phyloP scores from a whole-genome alignment of 37 sponge, comb jelly and placozoan genomes.

The Halichondria panicea region DNA sequence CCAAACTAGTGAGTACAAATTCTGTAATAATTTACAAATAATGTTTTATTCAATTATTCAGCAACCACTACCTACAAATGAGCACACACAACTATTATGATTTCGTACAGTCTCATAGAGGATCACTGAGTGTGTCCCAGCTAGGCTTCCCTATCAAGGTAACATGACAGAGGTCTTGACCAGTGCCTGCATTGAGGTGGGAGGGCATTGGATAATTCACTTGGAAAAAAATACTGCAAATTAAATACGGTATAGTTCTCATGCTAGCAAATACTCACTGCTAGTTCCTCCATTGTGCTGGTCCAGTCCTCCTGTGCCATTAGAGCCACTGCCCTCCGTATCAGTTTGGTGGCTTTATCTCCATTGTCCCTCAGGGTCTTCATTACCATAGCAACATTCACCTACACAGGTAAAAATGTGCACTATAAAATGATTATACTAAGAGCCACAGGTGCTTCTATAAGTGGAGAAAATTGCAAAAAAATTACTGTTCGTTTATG shows the following conservation, averaged over 20 bases:
- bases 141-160: no score
- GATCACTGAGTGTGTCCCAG: no score
- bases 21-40: no score
- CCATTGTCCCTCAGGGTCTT: constrained; percentile 67
- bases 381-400: constrained; percentile 79
- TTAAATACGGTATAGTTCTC: neutral
- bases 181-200: constrained; percentile 18
- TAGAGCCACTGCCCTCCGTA: constrained; percentile 53
- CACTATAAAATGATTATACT: neutral
- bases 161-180: constrained; percentile 40
- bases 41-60: no score
- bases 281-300: constrained; percentile 18
- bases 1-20: no score
- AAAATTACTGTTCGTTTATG: no score
- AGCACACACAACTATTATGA: no score
- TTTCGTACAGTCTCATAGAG: no score
- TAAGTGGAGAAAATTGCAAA: no score
- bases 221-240: neutral
- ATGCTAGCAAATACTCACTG: constrained; percentile 37
- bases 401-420: constrained; percentile 37
- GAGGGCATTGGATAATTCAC: neutral
- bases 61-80: no score
- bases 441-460: no score
- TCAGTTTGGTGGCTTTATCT: constrained; percentile 48
- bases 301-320: constrained; percentile 73